Percentiles rank a stretch among this genome's conserved stretches.
Conservation (phyloP, 2,888 invertebrate species). For the Lochmaea capreae region DNA sequence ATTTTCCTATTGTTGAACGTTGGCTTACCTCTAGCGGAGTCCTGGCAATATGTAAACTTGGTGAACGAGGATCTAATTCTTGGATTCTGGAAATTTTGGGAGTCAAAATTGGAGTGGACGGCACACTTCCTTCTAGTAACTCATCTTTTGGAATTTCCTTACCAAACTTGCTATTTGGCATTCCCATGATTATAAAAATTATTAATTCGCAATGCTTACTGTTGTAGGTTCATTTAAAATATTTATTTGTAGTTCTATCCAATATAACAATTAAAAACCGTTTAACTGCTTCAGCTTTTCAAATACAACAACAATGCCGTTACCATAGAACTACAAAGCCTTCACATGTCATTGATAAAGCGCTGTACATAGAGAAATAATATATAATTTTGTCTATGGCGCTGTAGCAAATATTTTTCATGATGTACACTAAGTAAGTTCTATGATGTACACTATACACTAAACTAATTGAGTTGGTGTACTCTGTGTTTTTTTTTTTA, state of each 20-base stretch:
- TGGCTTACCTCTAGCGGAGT: constrained; percentile 71
- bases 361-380: too few relatives aligned
- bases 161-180: constrained; percentile 50
- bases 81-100: constrained; percentile 40
- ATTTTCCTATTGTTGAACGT: background rate
- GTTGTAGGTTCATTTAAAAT: background rate
- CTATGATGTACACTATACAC: too few relatives aligned
- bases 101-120: constrained; percentile 54
- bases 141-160: constrained; percentile 45
- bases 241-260: background rate
- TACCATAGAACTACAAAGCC: background rate
- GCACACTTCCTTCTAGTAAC: constrained; percentile 43
- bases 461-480: too few relatives aligned
- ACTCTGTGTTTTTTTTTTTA: too few relatives aligned
- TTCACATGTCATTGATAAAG: too few relatives aligned
- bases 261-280: constrained; percentile 10
- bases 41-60: constrained; percentile 70
- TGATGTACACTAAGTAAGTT: too few relatives aligned
- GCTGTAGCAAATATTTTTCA: too few relatives aligned
- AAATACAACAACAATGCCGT: background rate
- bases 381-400: too few relatives aligned
- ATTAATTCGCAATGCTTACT: background rate
- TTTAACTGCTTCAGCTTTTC: constrained; percentile 12
- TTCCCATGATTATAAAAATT: constrained; percentile 49
- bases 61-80: constrained; percentile 70